Evolutionary conservation across 2,797 vertebrate genomes (phyloP).

Genomic region (Arctocebus calabarensis): DNA sequence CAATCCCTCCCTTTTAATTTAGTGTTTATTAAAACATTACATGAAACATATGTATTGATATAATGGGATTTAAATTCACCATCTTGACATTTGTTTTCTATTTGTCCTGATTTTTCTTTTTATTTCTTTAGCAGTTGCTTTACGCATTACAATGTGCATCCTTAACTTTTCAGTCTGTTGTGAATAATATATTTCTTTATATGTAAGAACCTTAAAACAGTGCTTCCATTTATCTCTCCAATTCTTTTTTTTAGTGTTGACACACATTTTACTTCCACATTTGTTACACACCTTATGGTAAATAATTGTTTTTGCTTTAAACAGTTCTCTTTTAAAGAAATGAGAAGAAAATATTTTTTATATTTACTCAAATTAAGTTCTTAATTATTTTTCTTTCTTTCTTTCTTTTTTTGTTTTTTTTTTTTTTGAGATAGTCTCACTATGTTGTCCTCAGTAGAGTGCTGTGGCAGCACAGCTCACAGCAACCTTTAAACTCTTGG

Average conservation of each 20-base stretch:
- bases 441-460: too few species aligned
- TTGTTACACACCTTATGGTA: not conserved
- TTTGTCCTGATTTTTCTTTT: not conserved
- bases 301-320: not conserved
- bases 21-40: not conserved
- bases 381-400: not conserved
- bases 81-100: not conserved
- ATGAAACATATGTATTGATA: not conserved
- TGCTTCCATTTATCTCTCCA: not conserved
- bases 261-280: not conserved
- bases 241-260: constrained; percentile 24
- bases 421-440: too few species aligned
- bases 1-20: constrained; percentile 1
- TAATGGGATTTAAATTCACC: not conserved
- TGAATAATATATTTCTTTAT: constrained; percentile 7
- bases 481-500: too few species aligned
- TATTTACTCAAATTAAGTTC: not conserved
- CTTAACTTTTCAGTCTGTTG: not conserved
- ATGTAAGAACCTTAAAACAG: not conserved
- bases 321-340: not conserved
- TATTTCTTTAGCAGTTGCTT: not conserved
- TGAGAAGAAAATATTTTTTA: not conserved
- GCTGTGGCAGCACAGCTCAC: too few species aligned
- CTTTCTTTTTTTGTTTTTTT: too few species aligned
- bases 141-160: constrained; percentile 1